phyloP scores from a whole-genome alignment of 2,797 vertebrate genomes.

The Alca torda region DNA sequence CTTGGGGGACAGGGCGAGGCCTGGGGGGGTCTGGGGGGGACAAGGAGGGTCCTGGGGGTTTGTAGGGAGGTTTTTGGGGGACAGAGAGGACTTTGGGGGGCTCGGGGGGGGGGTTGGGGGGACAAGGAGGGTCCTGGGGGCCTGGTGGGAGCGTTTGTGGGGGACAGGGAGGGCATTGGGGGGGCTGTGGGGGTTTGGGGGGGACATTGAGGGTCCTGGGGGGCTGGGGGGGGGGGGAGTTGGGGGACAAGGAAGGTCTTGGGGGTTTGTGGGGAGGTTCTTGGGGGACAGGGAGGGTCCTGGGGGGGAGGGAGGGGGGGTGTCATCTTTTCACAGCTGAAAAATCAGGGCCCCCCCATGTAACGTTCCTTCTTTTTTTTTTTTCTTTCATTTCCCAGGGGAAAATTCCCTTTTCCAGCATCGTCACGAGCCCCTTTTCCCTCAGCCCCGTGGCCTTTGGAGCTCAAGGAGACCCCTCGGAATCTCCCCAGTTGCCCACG shows the following conservation, averaged over 20 bases:
- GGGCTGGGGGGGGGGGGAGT: no score
- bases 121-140: no score
- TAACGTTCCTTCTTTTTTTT: no score
- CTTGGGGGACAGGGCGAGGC: no score
- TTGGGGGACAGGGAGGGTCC: background rate
- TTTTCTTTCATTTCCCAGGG: no score
- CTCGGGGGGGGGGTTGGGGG: no score
- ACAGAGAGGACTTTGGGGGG: background rate
- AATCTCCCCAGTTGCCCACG: fast-evolving
- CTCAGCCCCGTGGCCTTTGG: background rate
- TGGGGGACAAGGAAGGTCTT: background rate
- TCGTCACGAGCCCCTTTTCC: background rate
- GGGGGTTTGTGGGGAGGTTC: background rate
- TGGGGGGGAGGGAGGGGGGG: background rate
- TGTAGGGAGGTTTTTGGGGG: background rate
- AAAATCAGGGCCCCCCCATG: no score
- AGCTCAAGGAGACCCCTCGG: background rate
- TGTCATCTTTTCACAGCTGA: no score
- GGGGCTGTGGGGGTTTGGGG: no score
- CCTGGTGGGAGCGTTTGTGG: no score
- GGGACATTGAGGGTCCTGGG: no score
- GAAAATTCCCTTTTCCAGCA: background rate
- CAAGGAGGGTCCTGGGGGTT: background rate
- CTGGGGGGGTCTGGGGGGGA: background rate
- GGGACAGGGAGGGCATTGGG: no score